A percentile compares a stretch with the other conserved stretches of the same genome.
Evolutionary conservation across 2,888 invertebrate species (phyloP).

Genomic region (Synanthedon formicaeformis): DNA sequence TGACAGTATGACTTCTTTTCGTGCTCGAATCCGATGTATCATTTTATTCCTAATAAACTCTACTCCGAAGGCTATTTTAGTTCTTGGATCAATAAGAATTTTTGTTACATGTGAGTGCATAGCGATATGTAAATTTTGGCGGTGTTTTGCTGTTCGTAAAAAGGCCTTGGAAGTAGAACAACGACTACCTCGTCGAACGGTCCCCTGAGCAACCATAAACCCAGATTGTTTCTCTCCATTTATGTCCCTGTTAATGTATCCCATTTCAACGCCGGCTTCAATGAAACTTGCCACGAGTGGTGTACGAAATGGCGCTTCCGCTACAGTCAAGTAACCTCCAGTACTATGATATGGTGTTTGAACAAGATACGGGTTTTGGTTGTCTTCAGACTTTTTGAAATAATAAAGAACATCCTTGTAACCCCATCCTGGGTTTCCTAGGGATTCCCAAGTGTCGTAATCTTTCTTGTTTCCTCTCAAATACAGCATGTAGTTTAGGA

Average conservation of each 20-base stretch:
- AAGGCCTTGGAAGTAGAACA: conserved; percentile 93
- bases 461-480: conserved; percentile 89
- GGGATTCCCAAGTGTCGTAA: conserved; percentile 89
- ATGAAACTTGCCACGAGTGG: conserved; percentile 85
- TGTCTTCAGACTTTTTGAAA: conserved; percentile 93
- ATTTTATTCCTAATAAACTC: conserved; percentile 82
- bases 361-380: conserved; percentile 85
- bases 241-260: conserved; percentile 87
- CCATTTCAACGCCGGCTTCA: conserved; percentile 85
- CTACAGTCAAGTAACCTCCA: conserved; percentile 85
- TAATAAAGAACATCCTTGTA: conserved; percentile 83
- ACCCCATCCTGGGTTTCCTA: conserved; percentile 92
- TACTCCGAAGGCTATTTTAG: conserved; percentile 84
- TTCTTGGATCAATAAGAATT: conserved; percentile 78
- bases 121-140: conserved; percentile 87
- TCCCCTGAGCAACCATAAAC: conserved; percentile 90
- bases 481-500: conserved; percentile 93
- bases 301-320: conserved; percentile 89
- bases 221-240: conserved; percentile 90
- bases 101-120: conserved; percentile 85
- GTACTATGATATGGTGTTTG: conserved; percentile 83
- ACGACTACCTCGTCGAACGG: conserved; percentile 81
- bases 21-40: conserved; percentile 79
- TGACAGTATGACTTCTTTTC: conserved; percentile 89
- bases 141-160: conserved; percentile 80